Evolutionary conservation across 2,113 vertebrate species (phyloP).

Genomic region (Myotis brandtii): DNA sequence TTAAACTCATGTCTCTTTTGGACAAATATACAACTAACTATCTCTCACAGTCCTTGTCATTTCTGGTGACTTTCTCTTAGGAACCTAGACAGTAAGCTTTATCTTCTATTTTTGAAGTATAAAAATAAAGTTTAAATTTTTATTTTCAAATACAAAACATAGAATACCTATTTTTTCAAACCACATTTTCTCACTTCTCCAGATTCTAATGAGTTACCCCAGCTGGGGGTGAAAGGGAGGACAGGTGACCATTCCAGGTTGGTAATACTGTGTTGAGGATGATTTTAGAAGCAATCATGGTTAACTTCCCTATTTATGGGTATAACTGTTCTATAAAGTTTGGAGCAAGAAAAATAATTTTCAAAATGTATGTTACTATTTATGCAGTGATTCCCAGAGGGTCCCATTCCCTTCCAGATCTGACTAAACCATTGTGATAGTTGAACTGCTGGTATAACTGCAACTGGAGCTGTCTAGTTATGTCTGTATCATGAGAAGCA

Average conservation of each 20-base stretch:
- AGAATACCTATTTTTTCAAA: background rate
- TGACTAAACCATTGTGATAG: background rate
- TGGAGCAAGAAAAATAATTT: background rate
- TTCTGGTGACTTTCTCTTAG: conserved; percentile 21
- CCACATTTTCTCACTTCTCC: background rate
- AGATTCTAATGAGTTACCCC: background rate
- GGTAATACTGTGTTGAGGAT: background rate
- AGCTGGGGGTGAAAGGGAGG: background rate
- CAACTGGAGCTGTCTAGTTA: background rate
- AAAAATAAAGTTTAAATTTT: conserved; percentile 27
- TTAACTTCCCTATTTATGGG: background rate
- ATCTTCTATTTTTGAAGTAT: conserved; percentile 13
- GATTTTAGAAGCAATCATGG: background rate
- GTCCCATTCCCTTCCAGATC: background rate
- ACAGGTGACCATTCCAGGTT: background rate
- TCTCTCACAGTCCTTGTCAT: background rate
- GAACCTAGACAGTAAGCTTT: background rate
- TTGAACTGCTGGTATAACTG: background rate
- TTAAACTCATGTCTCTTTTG: background rate
- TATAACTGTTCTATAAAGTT: conserved; percentile 15
- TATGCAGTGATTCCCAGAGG: background rate
- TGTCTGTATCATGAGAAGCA: background rate
- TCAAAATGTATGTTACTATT: background rate
- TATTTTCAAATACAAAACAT: background rate
- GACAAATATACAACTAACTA: conserved; percentile 1